Conservation (phyloP, 2,888 invertebrate species). For the Microctonus brassicae region DNA sequence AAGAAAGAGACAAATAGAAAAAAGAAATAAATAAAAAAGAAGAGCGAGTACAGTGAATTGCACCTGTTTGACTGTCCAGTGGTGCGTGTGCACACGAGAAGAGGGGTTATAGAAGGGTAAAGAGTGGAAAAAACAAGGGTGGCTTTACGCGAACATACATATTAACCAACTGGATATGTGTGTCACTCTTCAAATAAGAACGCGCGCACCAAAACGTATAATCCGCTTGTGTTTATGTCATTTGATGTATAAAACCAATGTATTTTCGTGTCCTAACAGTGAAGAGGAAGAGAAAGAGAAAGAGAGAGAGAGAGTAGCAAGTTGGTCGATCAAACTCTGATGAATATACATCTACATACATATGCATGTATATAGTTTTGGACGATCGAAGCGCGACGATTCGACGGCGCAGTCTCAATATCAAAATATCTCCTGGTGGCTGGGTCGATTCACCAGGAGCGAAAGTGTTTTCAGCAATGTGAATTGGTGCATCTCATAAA, state of each 20-base stretch:
- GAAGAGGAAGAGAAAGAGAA: neutral
- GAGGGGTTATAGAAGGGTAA: neutral
- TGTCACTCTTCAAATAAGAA: conserved; percentile 61
- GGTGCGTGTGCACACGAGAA: conserved; percentile 21
- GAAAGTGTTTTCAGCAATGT: conserved; percentile 22
- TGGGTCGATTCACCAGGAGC: conserved; percentile 29
- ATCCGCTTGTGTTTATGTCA: conserved; percentile 35
- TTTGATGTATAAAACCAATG: neutral
- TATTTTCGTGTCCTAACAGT: neutral
- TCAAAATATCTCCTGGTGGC: conserved; percentile 43
- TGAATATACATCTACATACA: neutral
- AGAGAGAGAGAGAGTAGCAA: neutral
- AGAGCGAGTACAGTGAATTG: neutral
- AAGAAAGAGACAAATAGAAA: neutral
- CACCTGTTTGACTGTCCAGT: conserved; percentile 15
- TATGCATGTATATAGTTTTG: conserved; percentile 26
- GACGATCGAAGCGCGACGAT: conserved; percentile 40
- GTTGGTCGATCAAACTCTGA: too few species aligned
- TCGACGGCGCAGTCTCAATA: conserved; percentile 43
- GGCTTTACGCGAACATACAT: conserved; percentile 35
- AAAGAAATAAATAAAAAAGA: neutral
- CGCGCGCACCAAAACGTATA: conserved; percentile 29
- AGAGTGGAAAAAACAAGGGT: conserved; percentile 3
- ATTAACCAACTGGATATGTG: conserved; percentile 49
- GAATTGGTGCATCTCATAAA: neutral